Evolutionary conservation across 2,797 vertebrate genomes (phyloP).

Genomic region (Falco berigora): DNA sequence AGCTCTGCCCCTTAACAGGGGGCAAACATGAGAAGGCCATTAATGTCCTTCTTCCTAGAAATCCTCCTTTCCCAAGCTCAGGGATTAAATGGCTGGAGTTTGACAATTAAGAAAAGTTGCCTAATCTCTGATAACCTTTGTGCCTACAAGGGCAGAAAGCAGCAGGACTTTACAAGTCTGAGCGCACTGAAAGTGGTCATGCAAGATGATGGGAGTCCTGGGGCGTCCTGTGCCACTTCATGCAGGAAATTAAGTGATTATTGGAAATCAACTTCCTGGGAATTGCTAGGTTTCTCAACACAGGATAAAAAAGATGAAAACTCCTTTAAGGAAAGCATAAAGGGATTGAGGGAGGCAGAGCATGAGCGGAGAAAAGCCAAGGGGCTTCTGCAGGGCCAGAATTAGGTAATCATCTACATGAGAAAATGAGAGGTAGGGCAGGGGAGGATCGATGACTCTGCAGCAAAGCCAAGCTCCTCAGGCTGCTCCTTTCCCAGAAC

Average conservation of each 20-base stretch:
- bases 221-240: background rate
- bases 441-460: background rate
- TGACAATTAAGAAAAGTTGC: background rate
- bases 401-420: background rate
- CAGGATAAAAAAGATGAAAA: background rate
- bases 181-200: background rate
- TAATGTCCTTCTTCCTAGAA: background rate
- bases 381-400: background rate
- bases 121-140: background rate
- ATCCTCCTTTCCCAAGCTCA: background rate
- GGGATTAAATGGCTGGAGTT: background rate
- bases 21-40: background rate
- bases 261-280: conserved; percentile 31
- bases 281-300: background rate
- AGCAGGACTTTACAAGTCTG: conserved; percentile 5
- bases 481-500: background rate
- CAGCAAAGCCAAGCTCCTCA: background rate
- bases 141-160: conserved; percentile 26
- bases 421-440: background rate
- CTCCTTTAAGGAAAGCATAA: background rate
- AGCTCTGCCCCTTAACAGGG: background rate
- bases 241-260: conserved; percentile 52
- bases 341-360: background rate
- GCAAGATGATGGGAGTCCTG: conserved; percentile 26
- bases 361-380: background rate